These are phyloP conservation scores for Prunella fulvescens DNA, from an alignment of 2,113 vertebrate species.

Conservation along the genomic window DNA sequence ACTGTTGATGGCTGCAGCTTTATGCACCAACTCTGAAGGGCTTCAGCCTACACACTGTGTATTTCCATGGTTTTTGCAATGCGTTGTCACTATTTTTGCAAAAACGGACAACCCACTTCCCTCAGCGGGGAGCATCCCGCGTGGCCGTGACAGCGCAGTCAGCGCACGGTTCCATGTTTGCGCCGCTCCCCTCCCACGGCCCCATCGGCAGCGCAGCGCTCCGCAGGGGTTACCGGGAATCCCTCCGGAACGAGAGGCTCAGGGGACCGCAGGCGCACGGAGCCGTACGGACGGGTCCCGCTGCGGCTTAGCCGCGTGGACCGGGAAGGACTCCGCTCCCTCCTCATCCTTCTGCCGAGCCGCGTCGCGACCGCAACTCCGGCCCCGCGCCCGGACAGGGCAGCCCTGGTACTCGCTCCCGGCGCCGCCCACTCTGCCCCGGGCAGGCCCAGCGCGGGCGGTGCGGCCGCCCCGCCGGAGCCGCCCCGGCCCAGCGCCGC, in stretches of 20 bases:
- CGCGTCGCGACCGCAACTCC: background rate
- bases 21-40: background rate
- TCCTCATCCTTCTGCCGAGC: background rate
- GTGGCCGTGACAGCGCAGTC: background rate
- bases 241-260: background rate
- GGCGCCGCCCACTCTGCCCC: background rate
- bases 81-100: accelerated
- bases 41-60: background rate
- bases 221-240: accelerated
- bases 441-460: background rate
- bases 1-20: slow-evolving; percentile 23
- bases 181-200: accelerated
- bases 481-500: background rate
- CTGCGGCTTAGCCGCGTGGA: background rate
- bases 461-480: background rate
- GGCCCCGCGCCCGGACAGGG: background rate
- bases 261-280: accelerated
- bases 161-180: accelerated
- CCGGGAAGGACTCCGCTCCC: background rate
- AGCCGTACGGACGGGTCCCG: background rate
- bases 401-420: background rate
- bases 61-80: accelerated
- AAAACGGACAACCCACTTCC: accelerated
- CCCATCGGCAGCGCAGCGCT: background rate
- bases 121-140: accelerated